Evolutionary conservation across 1,140 invertebrate genomes (phyloP), one percentile per base, ranked within the genome.

Genomic region (Cataglyphis hispanica): DNA sequence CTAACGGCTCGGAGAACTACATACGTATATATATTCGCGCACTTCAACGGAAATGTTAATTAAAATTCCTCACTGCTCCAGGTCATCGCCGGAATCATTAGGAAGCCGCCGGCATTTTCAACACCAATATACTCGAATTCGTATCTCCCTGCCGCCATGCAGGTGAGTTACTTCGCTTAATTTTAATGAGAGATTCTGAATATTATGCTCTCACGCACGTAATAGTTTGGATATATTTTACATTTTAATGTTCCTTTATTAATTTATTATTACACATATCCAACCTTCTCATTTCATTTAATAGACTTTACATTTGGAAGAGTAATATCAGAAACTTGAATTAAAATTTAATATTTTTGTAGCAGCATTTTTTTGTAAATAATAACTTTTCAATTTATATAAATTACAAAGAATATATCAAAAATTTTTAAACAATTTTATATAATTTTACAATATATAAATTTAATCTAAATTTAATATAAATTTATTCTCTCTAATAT

Each of bases 71-170:
- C 13, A 46, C 37, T 40, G 7, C 84, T 91, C 37, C 64, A 94
- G 93, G 86, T 88, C 5, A 76, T 77, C 19, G 87, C 77, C 31
- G 90, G 84, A 27, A 78, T 89, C 37, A 58, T 92, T n/a, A 92
- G 86, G 46, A 94, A 93, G 80, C 88, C 89, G 31, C 94, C 94
- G 37, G 89, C 91, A 58, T 94, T 92, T 86, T 76, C 93, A 22
- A 92, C 88, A 25, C 92, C 93, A 4, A n/a, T 93, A 11, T 94
- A 93, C 84, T 90, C 93, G 5, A 72, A 94, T 64, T 89, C 94
- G 22, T 93, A 92, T 88, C 89, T 94, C 27, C 94, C 94, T 10
- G 94, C 93, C 5, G 91, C 92, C 6, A 92, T 94, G 91, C 94
- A 94, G 90, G 94, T 94, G 69, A 90, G 53, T 72, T 16, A 60